phyloP scores from a whole-genome alignment of 1,140 invertebrate genomes.

The Heterodera carotae region DNA sequence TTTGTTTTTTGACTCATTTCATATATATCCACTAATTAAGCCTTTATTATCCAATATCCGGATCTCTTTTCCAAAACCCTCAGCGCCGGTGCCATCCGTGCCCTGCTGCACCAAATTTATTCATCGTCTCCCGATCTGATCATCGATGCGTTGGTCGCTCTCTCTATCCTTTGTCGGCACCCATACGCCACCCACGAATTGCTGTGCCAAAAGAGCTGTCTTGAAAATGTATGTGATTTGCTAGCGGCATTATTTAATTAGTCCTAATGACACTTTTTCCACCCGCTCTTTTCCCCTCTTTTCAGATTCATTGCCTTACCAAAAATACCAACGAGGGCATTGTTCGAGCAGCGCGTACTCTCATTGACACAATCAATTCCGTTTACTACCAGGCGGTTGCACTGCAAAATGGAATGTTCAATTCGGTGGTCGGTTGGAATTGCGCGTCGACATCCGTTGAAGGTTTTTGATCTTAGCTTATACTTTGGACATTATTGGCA shows the following conservation, averaged over 20 bases:
- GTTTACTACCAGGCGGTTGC: conserved; percentile 2
- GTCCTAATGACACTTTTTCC: neutral
- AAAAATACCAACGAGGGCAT: conserved; percentile 26
- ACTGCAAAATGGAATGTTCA: neutral
- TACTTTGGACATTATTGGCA: no score
- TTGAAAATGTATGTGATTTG: conserved; percentile 1
- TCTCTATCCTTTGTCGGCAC: conserved; percentile 13
- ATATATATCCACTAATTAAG: neutral
- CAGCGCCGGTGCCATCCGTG: neutral
- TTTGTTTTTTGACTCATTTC: neutral
- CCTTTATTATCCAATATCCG: conserved; percentile 20
- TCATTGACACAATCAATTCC: conserved; percentile 21
- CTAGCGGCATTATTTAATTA: neutral
- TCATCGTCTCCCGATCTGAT: conserved; percentile 23
- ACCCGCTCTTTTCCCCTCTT: neutral
- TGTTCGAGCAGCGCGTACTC: conserved; percentile 16
- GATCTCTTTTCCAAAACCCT: conserved; percentile 17
- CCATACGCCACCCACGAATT: conserved; percentile 10
- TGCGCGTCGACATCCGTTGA: neutral
- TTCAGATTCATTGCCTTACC: conserved; percentile 5
- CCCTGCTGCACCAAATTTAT: conserved; percentile 17
- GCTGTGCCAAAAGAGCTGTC: neutral
- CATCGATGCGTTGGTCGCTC: conserved; percentile 17
- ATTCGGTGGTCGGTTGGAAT: neutral
- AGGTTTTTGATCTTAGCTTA: no score